Conservation (phyloP, 2,113 vertebrate species). For the Orthonyx spaldingii region DNA sequence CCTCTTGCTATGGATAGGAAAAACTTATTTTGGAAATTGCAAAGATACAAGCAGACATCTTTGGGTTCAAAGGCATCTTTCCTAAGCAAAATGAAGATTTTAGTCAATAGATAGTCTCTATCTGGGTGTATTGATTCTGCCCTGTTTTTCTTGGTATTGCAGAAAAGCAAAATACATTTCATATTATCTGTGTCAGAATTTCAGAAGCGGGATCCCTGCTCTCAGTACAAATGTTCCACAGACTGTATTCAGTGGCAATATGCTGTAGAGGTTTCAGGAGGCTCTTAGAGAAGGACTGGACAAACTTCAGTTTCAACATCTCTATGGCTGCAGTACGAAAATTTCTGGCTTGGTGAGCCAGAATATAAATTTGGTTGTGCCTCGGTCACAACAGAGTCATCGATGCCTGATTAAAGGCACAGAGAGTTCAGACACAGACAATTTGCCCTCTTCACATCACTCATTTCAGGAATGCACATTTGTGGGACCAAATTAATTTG, state of each 20-base stretch:
- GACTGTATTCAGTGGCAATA: neutral
- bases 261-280: neutral
- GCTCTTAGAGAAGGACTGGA: neutral
- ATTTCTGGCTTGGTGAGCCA: neutral
- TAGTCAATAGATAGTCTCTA: neutral
- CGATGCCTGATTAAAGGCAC: neutral
- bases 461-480: neutral
- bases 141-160: neutral
- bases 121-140: neutral
- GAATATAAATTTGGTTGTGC: neutral
- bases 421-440: neutral
- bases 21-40: neutral
- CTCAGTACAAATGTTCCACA: neutral
- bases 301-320: neutral
- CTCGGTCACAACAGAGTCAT: fast-evolving
- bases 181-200: neutral
- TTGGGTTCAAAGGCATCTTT: neutral
- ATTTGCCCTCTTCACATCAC: neutral
- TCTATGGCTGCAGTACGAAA: neutral
- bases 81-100: neutral
- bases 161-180: neutral
- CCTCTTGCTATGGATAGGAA: neutral
- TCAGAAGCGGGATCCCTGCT: neutral
- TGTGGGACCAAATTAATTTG: neutral
- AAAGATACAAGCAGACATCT: neutral